Evolutionary conservation across 2,797 vertebrate genomes (phyloP).

Genomic region (Typhlichthys subterraneus): DNA sequence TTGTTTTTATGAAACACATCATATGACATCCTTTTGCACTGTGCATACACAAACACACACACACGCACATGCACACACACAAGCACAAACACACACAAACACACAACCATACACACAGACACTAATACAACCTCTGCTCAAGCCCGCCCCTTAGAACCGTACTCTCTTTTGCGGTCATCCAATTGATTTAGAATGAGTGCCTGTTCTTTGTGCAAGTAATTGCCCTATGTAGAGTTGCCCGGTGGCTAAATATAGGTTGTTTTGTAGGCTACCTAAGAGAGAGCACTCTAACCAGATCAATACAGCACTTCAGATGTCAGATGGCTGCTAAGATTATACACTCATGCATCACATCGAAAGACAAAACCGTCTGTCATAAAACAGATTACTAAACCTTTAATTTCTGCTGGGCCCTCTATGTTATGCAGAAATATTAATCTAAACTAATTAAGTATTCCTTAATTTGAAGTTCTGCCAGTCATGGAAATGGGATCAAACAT

Average conservation of each 20-base stretch:
- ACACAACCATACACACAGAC: too few relatives aligned
- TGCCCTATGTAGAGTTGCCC: background rate
- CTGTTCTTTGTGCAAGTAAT: too few relatives aligned
- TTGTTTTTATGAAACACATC: too few relatives aligned
- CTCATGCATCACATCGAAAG: constrained; percentile 20
- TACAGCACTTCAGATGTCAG: constrained; percentile 3
- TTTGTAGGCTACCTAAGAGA: background rate
- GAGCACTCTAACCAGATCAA: constrained; percentile 21
- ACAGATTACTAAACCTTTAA: constrained; percentile 9
- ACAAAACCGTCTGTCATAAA: constrained; percentile 2
- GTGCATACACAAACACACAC: too few relatives aligned
- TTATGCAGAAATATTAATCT: constrained; percentile 3
- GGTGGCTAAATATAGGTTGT: constrained; percentile 11
- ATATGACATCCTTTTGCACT: too few relatives aligned
- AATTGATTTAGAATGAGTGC: constrained; percentile 18
- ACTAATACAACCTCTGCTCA: too few relatives aligned
- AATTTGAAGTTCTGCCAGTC: constrained; percentile 11
- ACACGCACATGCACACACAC: too few relatives aligned
- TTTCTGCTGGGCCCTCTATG: constrained; percentile 13
- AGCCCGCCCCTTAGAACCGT: background rate
- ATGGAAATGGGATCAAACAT: constrained; percentile 25
- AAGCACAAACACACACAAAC: too few relatives aligned
- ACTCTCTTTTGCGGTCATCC: constrained; percentile 5
- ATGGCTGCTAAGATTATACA: constrained; percentile 7
- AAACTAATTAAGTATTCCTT: background rate